phyloP scores from a whole-genome alignment of 2,888 invertebrate species.

The Corbicula japonica region DNA sequence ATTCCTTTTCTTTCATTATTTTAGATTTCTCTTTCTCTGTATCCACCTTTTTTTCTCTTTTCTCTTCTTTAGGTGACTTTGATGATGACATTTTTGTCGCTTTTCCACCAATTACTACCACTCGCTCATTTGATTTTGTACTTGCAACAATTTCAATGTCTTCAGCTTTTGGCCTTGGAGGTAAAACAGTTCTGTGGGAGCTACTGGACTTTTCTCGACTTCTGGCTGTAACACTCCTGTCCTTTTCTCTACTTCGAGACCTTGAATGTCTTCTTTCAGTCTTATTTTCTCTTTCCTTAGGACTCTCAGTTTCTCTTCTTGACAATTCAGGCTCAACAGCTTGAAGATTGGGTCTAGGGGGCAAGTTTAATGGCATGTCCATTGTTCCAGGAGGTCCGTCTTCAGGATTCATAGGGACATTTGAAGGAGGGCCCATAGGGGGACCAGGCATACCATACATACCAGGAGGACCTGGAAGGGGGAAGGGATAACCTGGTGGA shows the following conservation, averaged over 20 bases:
- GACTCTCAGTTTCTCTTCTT: slow-evolving; percentile 8
- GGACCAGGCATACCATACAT: slow-evolving; percentile 24
- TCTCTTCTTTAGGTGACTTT: neutral
- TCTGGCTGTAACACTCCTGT: slow-evolving; percentile 14
- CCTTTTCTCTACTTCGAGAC: slow-evolving; percentile 20
- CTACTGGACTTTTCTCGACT: slow-evolving; percentile 21
- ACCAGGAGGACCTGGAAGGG: slow-evolving; percentile 46
- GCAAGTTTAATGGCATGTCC: slow-evolving; percentile 50
- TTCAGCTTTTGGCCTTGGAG: slow-evolving; percentile 43
- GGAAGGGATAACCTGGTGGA: slow-evolving; percentile 27
- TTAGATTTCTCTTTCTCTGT: slow-evolving; percentile 38
- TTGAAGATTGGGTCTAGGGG: slow-evolving; percentile 15
- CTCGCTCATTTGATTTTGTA: slow-evolving; percentile 18
- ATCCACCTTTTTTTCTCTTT: slow-evolving; percentile 27
- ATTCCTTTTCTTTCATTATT: slow-evolving; percentile 67
- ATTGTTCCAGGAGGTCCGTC: slow-evolving; percentile 52
- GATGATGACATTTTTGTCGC: slow-evolving; percentile 9
- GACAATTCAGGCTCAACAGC: too few species aligned
- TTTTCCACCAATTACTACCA: slow-evolving; percentile 40
- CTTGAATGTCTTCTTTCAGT: slow-evolving; percentile 32
- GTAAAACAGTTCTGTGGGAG: slow-evolving; percentile 57
- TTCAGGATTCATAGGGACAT: slow-evolving; percentile 19
- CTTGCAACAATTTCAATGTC: slow-evolving; percentile 31
- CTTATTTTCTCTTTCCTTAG: slow-evolving; percentile 15
- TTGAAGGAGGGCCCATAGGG: neutral